phyloP scores from a whole-genome alignment of 2,888 invertebrate genomes.

The Polymixis lichenea region DNA sequence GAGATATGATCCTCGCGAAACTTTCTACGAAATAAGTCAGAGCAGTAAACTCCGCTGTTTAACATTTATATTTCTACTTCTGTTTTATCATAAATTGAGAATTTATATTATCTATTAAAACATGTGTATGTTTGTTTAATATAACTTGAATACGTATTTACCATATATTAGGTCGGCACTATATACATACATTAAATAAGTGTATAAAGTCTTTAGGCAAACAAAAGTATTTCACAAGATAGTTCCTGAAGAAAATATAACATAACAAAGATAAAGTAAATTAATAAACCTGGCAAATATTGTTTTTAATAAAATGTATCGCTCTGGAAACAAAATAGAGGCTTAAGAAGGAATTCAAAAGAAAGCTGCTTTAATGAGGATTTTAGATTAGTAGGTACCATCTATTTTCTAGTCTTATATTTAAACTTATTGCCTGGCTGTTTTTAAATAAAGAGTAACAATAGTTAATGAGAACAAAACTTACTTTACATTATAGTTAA shows the following conservation, averaged over 20 bases:
- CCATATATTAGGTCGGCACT: background rate
- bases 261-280: background rate
- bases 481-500: background rate
- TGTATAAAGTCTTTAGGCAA: background rate
- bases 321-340: background rate
- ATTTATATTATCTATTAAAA: conserved; percentile 23
- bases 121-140: conserved; percentile 18
- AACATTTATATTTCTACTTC: conserved; percentile 63
- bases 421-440: background rate
- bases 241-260: background rate
- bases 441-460: background rate
- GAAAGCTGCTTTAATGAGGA: background rate
- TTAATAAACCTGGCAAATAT: background rate
- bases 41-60: conserved; percentile 63
- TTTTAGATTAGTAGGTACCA: conserved; percentile 22
- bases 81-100: conserved; percentile 47
- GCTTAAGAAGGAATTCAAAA: background rate
- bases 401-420: conserved; percentile 4
- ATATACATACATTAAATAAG: background rate
- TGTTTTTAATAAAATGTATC: background rate
- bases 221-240: background rate
- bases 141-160: background rate
- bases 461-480: background rate
- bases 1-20: conserved; percentile 68
- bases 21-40: conserved; percentile 69